These are phyloP conservation scores for Eristalis pertinax DNA, from an alignment of 2,888 invertebrate species.

Conservation along the genomic window DNA sequence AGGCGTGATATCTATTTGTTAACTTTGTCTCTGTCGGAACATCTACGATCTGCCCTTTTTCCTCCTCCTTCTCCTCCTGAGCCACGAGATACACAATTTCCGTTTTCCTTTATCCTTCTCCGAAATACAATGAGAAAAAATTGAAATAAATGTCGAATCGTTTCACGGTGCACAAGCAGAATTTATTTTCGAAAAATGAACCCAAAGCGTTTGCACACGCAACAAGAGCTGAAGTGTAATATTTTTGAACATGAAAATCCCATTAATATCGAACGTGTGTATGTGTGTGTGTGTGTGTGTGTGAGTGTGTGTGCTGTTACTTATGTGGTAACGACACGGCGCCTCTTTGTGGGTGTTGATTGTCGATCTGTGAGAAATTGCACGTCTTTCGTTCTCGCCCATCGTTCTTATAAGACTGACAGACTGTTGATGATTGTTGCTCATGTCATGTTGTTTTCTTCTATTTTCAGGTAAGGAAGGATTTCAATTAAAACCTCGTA, in stretches of 20 bases:
- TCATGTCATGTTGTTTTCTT: constrained; percentile 19
- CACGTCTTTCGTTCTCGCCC: constrained; percentile 22
- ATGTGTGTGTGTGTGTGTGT: constrained; percentile 27
- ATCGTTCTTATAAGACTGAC: constrained; percentile 20
- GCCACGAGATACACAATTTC: constrained; percentile 1
- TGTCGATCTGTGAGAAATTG: constrained; percentile 13
- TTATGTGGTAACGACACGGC: neutral
- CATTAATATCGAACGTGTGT: constrained; percentile 53
- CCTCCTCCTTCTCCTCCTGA: too few species aligned
- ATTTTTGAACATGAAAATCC: constrained; percentile 55
- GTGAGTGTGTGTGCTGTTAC: constrained; percentile 4
- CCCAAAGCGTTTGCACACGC: constrained; percentile 5
- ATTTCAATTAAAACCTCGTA: constrained; percentile 5
- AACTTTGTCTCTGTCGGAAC: neutral
- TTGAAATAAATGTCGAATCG: constrained; percentile 41
- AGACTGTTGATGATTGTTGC: neutral
- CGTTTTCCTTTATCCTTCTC: constrained; percentile 4
- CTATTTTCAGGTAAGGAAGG: constrained; percentile 61
- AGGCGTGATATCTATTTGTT: constrained; percentile 2
- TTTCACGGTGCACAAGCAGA: constrained; percentile 8
- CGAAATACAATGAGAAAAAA: neutral
- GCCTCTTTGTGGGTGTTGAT: constrained; percentile 12
- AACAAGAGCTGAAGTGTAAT: constrained; percentile 31
- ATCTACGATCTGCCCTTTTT: constrained; percentile 1
- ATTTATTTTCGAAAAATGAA: constrained; percentile 14